Evolutionary conservation across 1,140 invertebrate species (phyloP).

Genomic region (Pogonus chalceus): DNA sequence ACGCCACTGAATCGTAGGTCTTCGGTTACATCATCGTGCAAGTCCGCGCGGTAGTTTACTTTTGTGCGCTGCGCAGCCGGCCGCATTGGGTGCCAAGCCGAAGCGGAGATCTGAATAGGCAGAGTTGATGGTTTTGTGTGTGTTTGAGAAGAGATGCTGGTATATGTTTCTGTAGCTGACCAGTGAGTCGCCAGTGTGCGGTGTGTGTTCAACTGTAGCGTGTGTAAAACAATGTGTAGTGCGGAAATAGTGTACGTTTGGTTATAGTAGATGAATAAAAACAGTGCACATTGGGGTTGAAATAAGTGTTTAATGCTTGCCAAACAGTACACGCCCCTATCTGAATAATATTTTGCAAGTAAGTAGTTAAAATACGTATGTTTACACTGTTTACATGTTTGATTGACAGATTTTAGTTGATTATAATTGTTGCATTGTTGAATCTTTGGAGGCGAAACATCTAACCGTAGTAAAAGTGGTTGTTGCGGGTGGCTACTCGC

Average conservation of each 20-base stretch:
- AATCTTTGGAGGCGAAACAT: too few relatives aligned
- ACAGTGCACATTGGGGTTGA: not conserved
- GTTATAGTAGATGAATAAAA: not conserved
- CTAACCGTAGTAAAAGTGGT: too few relatives aligned
- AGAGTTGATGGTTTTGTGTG: not conserved
- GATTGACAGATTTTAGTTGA: not conserved
- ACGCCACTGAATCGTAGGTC: too few relatives aligned
- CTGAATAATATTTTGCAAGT: not conserved
- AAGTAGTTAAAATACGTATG: not conserved
- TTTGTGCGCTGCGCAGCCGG: too few relatives aligned
- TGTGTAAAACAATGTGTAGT: not conserved
- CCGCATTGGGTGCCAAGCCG: not conserved
- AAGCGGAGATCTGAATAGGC: not conserved
- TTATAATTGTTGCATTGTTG: too few relatives aligned
- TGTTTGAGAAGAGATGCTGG: conserved; percentile 2
- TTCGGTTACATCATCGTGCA: too few relatives aligned
- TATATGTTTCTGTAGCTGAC: not conserved
- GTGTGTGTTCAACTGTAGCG: not conserved
- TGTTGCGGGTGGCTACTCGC: not conserved
- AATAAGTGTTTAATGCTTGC: not conserved
- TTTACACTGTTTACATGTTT: not conserved
- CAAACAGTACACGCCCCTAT: not conserved
- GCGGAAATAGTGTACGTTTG: not conserved
- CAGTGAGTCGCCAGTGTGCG: not conserved
- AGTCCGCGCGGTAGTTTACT: too few relatives aligned